Conservation (phyloP, 2,113 vertebrate genomes). For the Scolopax mira region DNA sequence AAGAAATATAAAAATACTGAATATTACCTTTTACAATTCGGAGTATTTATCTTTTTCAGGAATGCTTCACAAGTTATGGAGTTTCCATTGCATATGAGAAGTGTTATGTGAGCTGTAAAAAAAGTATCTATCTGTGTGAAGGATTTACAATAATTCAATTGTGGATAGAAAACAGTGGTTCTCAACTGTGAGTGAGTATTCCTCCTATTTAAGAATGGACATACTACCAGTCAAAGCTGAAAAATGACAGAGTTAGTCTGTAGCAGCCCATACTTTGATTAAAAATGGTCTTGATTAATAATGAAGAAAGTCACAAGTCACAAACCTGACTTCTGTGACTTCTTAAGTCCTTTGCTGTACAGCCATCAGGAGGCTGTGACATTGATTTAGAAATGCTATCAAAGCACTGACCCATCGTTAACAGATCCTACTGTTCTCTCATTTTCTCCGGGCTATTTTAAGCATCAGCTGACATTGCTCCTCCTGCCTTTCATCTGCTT, state of each 20-base stretch:
- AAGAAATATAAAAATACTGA: not conserved
- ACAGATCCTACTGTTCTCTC: conserved; percentile 47
- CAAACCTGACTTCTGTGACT: conserved; percentile 36
- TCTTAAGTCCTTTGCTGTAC: conserved; percentile 7
- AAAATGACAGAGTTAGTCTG: not conserved
- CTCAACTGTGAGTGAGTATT: not conserved
- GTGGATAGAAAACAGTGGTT: not conserved
- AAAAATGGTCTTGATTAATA: not conserved
- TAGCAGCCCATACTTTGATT: not conserved
- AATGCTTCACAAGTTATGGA: not conserved
- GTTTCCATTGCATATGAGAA: not conserved
- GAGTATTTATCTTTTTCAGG: not conserved
- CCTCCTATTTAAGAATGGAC: not conserved
- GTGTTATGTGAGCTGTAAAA: not conserved
- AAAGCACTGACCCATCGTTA: conserved; percentile 54
- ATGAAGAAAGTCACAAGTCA: not conserved
- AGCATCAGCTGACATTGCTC: conserved; percentile 43
- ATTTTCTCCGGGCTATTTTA: conserved; percentile 62
- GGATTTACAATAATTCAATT: not conserved
- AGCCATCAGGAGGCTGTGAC: conserved; percentile 7
- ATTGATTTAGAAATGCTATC: conserved; percentile 61
- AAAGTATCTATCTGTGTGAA: not conserved
- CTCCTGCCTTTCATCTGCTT: conserved; percentile 45
- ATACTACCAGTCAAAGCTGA: not conserved
- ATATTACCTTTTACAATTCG: not conserved